Base-by-base conservation (phyloP, 2,113 vertebrate genomes). In the Ctenodactylus gundi region DNA sequence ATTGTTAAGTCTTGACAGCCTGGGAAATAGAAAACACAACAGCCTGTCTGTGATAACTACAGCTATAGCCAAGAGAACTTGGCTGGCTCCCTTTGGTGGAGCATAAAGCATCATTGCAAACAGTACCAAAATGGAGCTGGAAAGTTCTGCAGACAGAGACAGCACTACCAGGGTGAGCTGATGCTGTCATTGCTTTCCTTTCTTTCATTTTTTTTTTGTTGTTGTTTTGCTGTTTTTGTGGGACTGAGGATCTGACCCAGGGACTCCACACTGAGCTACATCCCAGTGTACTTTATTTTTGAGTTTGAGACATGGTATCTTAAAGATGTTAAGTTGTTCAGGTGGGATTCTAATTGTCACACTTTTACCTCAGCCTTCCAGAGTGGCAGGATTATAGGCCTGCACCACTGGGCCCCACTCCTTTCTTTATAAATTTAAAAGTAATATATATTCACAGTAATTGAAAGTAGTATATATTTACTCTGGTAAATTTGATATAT, bases 1-100 rank as follows among this genome's bases (percentile, higher is more conserved):
- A 70, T 96, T 83, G 58, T 95, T 97, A 97, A 96, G 85, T 97
- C 17, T 95, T 85, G 75, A 90, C n/a, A 85, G 95, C 96, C 76
- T 89, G 93, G 94, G 81, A 97, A 97, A 87, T n/a, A 94, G 68
- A 78, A 97, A 96, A 65, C 77, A 46, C 55, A 93, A 78, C 15
- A 97, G 34, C 18, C 20, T 94, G 96, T 76, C 41, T 1, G 31
- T 65, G 44, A 68, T 44, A 13, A 81, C 49, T 80, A 86, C 44
- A 97, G 92, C 94, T 91, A 92, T 41, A 82, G 94, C 36, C 92
- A 41, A 57, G 70, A 1, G 7, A 95, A 65, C 83, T 95, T 96
- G 90, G 93, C 67, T 97, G 94, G 88, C 86, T 82, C 55, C 93
- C 81, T 10, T 34, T 27, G 70, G 89, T 70, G 15, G 72, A 89